Percentiles rank a stretch among this genome's conserved stretches.
phyloP scores from a whole-genome alignment of 2,113 vertebrate species.

The Balaeniceps rex region DNA sequence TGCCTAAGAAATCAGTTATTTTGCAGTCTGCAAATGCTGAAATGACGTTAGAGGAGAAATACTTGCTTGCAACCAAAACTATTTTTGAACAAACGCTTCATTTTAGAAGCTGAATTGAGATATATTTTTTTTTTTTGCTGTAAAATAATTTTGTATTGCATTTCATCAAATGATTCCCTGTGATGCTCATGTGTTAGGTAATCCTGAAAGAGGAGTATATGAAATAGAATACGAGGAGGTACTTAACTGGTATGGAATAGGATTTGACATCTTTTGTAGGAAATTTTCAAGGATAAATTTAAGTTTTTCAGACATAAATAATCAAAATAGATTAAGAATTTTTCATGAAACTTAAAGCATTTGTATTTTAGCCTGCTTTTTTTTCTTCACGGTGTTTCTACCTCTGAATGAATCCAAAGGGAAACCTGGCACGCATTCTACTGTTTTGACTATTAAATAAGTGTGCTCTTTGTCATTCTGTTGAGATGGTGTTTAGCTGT shows the following conservation, averaged over 20 bases:
- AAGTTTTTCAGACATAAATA: conserved; percentile 61
- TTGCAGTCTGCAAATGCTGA: conserved; percentile 75
- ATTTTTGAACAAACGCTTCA: conserved; percentile 49
- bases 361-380: conserved; percentile 6
- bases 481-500: conserved; percentile 45
- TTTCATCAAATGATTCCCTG: conserved; percentile 75
- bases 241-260: conserved; percentile 65
- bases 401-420: conserved; percentile 62
- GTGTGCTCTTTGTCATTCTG: conserved; percentile 17
- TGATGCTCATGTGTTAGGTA: conserved; percentile 68
- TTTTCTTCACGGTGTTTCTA: conserved; percentile 26
- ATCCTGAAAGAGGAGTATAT: conserved; percentile 70
- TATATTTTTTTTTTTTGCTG: conserved; percentile 45
- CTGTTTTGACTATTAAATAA: conserved; percentile 41
- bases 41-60: conserved; percentile 68
- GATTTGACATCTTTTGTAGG: conserved; percentile 47
- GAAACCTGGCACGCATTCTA: conserved; percentile 44
- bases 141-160: conserved; percentile 64
- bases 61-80: conserved; percentile 54
- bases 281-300: conserved; percentile 61
- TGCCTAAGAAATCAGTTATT: conserved; percentile 74
- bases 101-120: conserved; percentile 53
- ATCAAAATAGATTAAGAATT: conserved; percentile 47
- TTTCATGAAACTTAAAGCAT: conserved; percentile 45
- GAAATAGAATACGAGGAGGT: conserved; percentile 69